A percentile compares a stretch with the other conserved stretches of the same genome.
phyloP scores from a whole-genome alignment of 2,797 vertebrate genomes.

The Liparis tanakae region DNA sequence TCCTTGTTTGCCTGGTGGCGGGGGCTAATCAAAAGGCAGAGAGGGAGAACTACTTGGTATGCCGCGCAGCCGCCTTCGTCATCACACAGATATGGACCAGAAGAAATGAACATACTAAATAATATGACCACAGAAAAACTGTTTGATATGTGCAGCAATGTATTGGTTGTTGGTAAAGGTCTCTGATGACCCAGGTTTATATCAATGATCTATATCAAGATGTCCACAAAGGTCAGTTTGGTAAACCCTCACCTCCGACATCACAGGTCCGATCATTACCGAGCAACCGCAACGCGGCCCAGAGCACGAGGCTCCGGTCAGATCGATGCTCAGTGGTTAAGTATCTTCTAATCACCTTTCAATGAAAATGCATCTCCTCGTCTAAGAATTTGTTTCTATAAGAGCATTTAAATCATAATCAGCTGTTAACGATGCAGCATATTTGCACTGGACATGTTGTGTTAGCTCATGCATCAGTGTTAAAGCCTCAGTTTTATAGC shows the following conservation, averaged over 20 bases:
- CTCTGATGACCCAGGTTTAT: background rate
- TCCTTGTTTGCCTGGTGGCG: background rate
- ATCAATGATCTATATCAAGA: background rate
- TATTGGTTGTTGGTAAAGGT: too few relatives aligned
- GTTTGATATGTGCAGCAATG: background rate
- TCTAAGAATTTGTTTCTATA: too few relatives aligned
- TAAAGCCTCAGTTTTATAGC: too few relatives aligned
- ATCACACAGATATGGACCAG: background rate
- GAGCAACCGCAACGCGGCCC: background rate
- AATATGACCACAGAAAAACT: background rate
- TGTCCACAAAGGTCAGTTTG: background rate
- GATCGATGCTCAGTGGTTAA: too few relatives aligned
- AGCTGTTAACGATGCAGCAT: too few relatives aligned
- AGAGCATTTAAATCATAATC: too few relatives aligned
- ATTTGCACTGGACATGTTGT: too few relatives aligned
- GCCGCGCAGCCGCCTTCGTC: background rate
- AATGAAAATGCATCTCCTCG: too few relatives aligned
- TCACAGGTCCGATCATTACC: background rate
- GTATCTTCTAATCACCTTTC: too few relatives aligned
- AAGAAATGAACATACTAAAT: slow-evolving; percentile 4
- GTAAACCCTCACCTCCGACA: background rate
- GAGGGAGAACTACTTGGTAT: background rate
- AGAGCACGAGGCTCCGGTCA: too few relatives aligned
- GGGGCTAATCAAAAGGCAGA: slow-evolving; percentile 2
- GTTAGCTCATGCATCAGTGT: too few relatives aligned